Conservation (phyloP, 2,888 invertebrate species). For the Lordiphosa fenestrarum region DNA sequence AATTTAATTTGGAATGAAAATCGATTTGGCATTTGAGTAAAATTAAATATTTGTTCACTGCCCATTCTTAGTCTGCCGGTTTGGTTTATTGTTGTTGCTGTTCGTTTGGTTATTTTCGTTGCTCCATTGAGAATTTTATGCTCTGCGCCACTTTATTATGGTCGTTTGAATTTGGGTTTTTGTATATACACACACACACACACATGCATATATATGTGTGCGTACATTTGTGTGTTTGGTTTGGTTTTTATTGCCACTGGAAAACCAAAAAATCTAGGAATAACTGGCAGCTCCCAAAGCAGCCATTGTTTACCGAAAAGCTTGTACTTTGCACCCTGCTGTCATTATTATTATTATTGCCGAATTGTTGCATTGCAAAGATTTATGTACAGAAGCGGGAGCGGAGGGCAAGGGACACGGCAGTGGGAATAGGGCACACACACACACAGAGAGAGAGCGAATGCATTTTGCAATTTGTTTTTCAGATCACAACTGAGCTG, state of each 20-base stretch:
- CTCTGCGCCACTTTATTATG: conserved; percentile 14
- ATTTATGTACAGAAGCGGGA: neutral
- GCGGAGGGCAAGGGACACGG: neutral
- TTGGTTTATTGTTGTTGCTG: too few species aligned
- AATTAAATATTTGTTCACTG: conserved; percentile 17
- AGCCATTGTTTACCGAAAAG: conserved; percentile 12
- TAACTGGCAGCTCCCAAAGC: conserved; percentile 6
- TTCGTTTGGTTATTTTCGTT: conserved; percentile 3
- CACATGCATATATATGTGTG: too few species aligned
- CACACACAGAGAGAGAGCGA: too few species aligned
- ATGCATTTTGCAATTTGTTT: conserved; percentile 11
- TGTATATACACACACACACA: neutral
- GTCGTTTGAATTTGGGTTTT: conserved; percentile 11
- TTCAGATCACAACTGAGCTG: too few species aligned
- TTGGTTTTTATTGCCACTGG: too few species aligned
- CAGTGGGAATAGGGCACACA: neutral
- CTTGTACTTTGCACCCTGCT: conserved; percentile 18
- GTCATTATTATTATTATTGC: conserved; percentile 33
- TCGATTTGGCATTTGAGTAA: conserved; percentile 13
- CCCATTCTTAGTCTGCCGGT: too few species aligned
- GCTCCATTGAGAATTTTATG: conserved; percentile 14
- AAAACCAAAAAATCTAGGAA: conserved; percentile 10
- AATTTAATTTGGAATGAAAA: conserved; percentile 5
- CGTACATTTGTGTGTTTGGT: too few species aligned
- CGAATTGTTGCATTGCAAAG: conserved; percentile 14